Percentiles rank a stretch among this genome's conserved stretches.
Conservation (phyloP, 2,797 vertebrate genomes). For the Tapirus indicus region DNA sequence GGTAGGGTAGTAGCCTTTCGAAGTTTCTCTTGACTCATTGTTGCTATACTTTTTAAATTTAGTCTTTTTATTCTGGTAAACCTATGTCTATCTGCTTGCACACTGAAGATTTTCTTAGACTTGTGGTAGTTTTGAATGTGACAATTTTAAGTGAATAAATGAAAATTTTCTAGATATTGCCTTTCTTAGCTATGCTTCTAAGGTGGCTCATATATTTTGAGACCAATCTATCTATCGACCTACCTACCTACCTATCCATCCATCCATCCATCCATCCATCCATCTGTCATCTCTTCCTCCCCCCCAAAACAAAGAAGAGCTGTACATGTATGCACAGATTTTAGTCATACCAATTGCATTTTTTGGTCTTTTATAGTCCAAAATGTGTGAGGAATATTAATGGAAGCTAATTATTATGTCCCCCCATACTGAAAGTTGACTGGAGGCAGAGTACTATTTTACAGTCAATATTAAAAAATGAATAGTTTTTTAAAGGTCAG, state of each 20-base stretch:
- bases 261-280: not conserved
- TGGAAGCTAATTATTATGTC: not conserved
- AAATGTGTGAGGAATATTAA: not conserved
- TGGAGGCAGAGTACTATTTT: not conserved
- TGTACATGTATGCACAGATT: not conserved
- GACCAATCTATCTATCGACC: not conserved
- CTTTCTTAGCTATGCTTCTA: not conserved
- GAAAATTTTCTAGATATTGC: not conserved
- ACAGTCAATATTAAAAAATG: not conserved
- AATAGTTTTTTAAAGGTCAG: conserved; percentile 19
- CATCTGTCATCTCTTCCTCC: not conserved
- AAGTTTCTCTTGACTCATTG: not conserved
- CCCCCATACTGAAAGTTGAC: not conserved
- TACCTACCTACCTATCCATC: not conserved
- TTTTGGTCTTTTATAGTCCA: not conserved
- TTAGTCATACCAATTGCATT: not conserved
- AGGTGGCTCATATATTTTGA: not conserved
- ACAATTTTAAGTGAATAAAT: conserved; percentile 27
- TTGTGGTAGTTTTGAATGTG: conserved; percentile 18
- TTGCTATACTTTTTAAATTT: not conserved
- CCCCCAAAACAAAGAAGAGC: not conserved
- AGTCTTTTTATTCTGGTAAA: not conserved
- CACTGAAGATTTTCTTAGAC: not conserved
- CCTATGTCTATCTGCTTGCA: not conserved
- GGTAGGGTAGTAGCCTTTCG: not conserved